A percentile compares a stretch with the other conserved stretches of the same genome.
Evolutionary conservation across 2,797 vertebrate genomes (phyloP).

Genomic region (Siniperca scherzeri): DNA sequence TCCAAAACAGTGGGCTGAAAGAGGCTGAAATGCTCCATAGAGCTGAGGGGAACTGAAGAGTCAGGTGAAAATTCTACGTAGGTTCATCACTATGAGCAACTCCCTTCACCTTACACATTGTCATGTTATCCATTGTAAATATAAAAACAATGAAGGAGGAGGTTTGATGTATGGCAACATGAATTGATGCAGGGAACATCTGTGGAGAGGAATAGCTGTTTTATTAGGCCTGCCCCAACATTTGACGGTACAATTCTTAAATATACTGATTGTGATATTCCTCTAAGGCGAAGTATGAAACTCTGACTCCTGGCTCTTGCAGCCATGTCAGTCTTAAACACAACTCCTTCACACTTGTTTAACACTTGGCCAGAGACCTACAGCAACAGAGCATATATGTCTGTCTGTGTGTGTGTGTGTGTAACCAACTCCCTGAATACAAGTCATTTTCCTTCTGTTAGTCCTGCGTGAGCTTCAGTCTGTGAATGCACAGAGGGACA

Average conservation of each 20-base stretch:
- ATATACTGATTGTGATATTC: constrained; percentile 4
- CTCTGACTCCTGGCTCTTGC: background rate
- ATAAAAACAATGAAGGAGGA: background rate
- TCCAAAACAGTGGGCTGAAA: background rate
- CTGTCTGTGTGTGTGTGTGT: background rate
- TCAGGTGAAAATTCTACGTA: background rate
- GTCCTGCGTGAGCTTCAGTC: constrained; percentile 23
- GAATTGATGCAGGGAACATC: background rate
- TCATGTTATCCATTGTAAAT: background rate
- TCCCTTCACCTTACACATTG: background rate
- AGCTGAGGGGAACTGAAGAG: background rate
- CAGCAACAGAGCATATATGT: background rate
- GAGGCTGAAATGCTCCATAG: background rate
- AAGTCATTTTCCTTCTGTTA: constrained; percentile 36
- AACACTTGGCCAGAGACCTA: constrained; percentile 13
- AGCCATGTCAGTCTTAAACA: constrained; percentile 14
- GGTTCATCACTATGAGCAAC: background rate
- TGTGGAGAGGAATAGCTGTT: background rate
- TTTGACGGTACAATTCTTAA: background rate
- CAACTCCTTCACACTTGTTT: constrained; percentile 19
- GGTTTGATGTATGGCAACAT: background rate
- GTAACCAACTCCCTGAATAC: constrained; percentile 8
- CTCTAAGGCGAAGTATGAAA: background rate
- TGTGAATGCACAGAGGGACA: constrained; percentile 54
- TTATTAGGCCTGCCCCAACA: no score